Base-by-base conservation (phyloP, 2,888 invertebrate species). In the Beris chalybata region DNA sequence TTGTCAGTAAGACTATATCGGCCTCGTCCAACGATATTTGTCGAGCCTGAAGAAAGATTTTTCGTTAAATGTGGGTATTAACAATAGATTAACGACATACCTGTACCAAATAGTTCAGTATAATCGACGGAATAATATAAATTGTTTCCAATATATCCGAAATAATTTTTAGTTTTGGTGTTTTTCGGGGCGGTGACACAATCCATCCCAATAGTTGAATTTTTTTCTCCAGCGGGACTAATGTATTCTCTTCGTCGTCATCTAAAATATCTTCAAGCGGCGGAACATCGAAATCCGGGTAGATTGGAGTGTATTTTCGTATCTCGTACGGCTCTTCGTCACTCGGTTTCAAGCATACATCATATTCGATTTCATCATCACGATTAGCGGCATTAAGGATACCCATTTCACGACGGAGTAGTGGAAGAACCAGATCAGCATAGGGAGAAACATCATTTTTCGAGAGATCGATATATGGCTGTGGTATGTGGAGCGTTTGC, bases 21-120 rank as follows among this genome's bases (percentile, higher is more conserved):
- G 70, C 70, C 67, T 70, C 70, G 13, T 68, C 67, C 3, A 48
- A 3, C 0, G 67, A 59, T 13, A 70, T 70, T 67, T 70, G 70
- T 44, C 43, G 6, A 44, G 52, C 48, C 70, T 38, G 6, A 57
- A 63, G 31, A 53, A 29, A 53, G 9, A 5, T 22, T 2, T 3
- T 12, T 5, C 22, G 53, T 15, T 7, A 53, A 53, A 7, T 29
- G 12, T 12, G 7, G 7, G 15, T 53, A 12, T 11, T 53, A 50
- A 9, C 50, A 13, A 50, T 9, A n/a, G 5, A 7, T 56, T 7
- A 56, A 44, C 48, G 3, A 48, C 5, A 44, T 45, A 68, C 70
- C 52, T 68, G 66, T 9, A 67, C 22, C 13, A 70, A 53, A 55
- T 66, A 68, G 30, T 63, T 52, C 3, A 54, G 22, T 30, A 65